Evolutionary conservation across 2,797 vertebrate species (phyloP).

Genomic region (Margarornis squamiger): DNA sequence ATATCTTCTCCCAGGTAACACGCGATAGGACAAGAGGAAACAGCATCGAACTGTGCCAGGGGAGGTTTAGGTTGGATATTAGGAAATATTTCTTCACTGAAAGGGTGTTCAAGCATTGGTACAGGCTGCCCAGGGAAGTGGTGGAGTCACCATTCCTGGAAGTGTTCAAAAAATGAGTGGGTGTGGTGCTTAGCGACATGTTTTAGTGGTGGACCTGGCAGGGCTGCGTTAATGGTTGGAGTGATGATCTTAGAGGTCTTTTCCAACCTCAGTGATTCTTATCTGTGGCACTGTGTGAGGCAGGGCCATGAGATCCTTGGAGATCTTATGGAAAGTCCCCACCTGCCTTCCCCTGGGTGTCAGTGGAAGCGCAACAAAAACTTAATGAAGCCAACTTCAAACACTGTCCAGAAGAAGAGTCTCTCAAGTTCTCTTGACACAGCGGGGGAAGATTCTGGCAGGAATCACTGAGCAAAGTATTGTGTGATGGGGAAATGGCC

Average conservation of each 20-base stretch:
- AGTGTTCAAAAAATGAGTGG: not conserved
- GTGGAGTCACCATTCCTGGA: not conserved
- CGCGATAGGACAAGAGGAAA: not conserved
- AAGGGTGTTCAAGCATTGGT: not conserved
- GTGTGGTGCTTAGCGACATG: not conserved
- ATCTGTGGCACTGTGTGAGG: not conserved
- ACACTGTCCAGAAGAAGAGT: not conserved
- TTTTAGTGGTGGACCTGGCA: not conserved
- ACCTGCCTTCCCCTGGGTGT: not conserved
- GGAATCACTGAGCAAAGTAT: fast-evolving
- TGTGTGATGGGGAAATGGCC: not conserved
- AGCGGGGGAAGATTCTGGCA: not conserved
- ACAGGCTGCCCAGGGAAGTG: not conserved
- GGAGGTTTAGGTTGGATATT: not conserved
- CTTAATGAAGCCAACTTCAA: not conserved
- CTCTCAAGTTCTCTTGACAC: not conserved
- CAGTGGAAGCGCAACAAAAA: not conserved
- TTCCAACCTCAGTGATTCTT: not conserved
- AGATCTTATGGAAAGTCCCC: not conserved
- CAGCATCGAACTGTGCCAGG: not conserved
- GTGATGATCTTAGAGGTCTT: not conserved
- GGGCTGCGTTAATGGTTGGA: not conserved
- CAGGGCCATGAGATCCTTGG: not conserved
- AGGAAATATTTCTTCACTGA: not conserved
- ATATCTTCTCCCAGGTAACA: not conserved